phyloP scores from a whole-genome alignment of 2,888 invertebrate species.

The Philaethria dido region DNA sequence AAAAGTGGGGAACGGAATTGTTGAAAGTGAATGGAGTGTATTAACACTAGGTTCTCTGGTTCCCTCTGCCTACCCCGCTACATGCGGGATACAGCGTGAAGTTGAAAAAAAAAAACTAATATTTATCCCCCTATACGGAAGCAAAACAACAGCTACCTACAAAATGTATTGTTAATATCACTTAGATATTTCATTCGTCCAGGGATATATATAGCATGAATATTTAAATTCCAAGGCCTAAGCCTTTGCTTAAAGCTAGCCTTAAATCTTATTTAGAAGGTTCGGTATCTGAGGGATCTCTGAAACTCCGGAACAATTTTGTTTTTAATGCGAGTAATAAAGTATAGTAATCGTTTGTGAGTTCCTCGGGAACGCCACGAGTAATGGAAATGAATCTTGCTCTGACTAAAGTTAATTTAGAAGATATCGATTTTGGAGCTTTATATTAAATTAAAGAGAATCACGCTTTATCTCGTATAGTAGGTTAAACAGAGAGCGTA shows the following conservation, averaged over 20 bases:
- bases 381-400: slow-evolving; percentile 26
- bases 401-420: slow-evolving; percentile 25
- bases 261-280: slow-evolving; percentile 21
- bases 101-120: too few relatives aligned
- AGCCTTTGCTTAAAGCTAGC: slow-evolving; percentile 15
- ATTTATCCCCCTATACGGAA: too few relatives aligned
- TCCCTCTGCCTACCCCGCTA: too few relatives aligned
- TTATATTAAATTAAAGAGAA: slow-evolving; percentile 15
- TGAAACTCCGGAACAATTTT: slow-evolving; percentile 34
- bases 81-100: too few relatives aligned
- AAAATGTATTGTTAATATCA: not conserved
- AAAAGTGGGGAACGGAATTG: too few relatives aligned
- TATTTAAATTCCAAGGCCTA: slow-evolving; percentile 21
- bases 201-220: slow-evolving; percentile 7
- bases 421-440: slow-evolving; percentile 17
- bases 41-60: too few relatives aligned
- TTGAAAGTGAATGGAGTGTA: too few relatives aligned
- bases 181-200: not conserved
- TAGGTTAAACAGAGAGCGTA: too few relatives aligned
- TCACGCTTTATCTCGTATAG: not conserved
- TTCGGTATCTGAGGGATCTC: slow-evolving; percentile 16
- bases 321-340: slow-evolving; percentile 39
- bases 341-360: slow-evolving; percentile 33
- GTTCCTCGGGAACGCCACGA: slow-evolving; percentile 28
- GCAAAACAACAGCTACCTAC: not conserved